phyloP scores from a whole-genome alignment of 2,888 invertebrate genomes.

The Melitaea athalia region DNA sequence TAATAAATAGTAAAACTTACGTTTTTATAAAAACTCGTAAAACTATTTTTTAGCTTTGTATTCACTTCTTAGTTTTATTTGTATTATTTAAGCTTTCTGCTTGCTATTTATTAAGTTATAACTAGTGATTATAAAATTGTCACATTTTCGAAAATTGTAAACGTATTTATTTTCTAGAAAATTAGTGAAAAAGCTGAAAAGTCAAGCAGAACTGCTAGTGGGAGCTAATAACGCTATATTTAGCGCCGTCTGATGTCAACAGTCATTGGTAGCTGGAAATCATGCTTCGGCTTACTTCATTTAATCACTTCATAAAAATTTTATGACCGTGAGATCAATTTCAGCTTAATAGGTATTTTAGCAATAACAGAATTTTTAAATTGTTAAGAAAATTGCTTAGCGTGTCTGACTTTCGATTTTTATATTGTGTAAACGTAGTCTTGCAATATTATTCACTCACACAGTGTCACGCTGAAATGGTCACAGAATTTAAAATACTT shows the following conservation, averaged over 20 bases:
- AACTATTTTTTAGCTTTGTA: neutral
- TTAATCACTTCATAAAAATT: constrained; percentile 37
- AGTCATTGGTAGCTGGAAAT: constrained; percentile 60
- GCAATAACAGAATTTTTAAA: constrained; percentile 4
- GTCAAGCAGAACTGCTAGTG: constrained; percentile 47
- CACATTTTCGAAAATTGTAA: constrained; percentile 2
- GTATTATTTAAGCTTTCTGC: neutral
- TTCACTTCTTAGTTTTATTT: neutral
- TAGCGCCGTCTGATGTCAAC: constrained; percentile 62
- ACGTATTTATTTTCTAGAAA: constrained; percentile 19
- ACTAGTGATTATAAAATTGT: neutral
- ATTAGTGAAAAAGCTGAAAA: constrained; percentile 28
- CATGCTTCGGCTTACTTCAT: constrained; percentile 49
- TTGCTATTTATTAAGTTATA: neutral
- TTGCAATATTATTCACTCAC: neutral
- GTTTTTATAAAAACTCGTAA: neutral
- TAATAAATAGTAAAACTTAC: no score
- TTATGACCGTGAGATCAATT: constrained; percentile 35
- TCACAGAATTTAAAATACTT: neutral
- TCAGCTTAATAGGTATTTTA: constrained; percentile 20
- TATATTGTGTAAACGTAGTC: neutral
- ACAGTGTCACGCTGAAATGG: neutral
- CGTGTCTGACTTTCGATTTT: constrained; percentile 14
- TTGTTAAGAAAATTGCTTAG: constrained; percentile 10
- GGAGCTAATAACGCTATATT: constrained; percentile 64